These are phyloP conservation scores for Cariama cristata DNA, from an alignment of 2,113 vertebrate species.

Conservation along the genomic window DNA sequence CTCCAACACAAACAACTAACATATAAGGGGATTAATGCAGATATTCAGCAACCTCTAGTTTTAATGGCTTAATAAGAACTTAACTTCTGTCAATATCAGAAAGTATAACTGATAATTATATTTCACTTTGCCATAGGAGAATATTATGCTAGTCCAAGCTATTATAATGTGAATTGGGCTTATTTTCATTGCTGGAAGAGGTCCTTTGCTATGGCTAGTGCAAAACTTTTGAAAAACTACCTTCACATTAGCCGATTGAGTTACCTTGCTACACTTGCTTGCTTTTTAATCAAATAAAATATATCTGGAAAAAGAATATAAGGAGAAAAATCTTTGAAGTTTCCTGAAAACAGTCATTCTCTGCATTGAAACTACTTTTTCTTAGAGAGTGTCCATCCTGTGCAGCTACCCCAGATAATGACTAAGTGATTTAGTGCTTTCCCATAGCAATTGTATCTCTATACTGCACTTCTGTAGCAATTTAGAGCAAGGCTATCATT, in stretches of 20 bases:
- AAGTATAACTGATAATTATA: not conserved
- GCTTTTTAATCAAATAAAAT: not conserved
- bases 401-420: not conserved
- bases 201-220: not conserved
- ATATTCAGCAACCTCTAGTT: not conserved
- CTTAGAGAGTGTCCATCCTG: not conserved
- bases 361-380: not conserved
- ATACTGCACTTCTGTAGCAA: not conserved
- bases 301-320: not conserved
- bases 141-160: not conserved
- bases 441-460: not conserved
- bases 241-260: not conserved
- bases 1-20: not conserved
- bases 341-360: not conserved
- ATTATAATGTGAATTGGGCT: not conserved
- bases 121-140: not conserved
- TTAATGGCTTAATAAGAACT: not conserved
- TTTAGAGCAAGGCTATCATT: not conserved
- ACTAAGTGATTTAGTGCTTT: not conserved
- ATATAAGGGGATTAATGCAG: not conserved
- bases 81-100: not conserved
- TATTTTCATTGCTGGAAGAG: not conserved
- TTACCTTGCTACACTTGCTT: not conserved
- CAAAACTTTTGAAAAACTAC: not conserved
- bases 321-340: not conserved